phyloP scores from a whole-genome alignment of 2,113 vertebrate genomes.

The Himantopus leucocephalus region DNA sequence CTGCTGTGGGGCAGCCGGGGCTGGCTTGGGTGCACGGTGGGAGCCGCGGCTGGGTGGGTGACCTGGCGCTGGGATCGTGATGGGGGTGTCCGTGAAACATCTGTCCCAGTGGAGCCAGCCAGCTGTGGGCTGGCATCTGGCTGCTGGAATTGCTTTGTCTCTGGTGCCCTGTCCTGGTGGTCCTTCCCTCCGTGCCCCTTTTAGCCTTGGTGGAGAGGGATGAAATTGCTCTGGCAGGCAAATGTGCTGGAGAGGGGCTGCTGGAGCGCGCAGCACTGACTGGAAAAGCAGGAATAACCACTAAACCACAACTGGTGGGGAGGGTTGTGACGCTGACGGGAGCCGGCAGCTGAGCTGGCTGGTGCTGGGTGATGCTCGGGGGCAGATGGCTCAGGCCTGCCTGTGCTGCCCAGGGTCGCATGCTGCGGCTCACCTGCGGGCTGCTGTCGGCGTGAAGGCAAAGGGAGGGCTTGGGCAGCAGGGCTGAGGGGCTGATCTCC shows the following conservation, averaged over 20 bases:
- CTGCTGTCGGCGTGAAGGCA: not conserved
- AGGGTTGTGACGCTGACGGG: not conserved
- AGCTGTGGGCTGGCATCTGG: not conserved
- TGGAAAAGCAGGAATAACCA: slow-evolving; percentile 59
- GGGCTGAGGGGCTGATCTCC: not conserved
- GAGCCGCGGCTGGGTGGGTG: not conserved
- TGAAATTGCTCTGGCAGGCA: not conserved
- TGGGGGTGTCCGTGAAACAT: not conserved
- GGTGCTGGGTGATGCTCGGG: not conserved
- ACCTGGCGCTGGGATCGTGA: accelerated
- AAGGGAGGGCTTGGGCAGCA: not conserved
- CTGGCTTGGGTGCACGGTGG: not conserved
- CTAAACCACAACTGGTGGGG: not conserved
- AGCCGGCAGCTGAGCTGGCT: not conserved
- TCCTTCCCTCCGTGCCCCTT: not conserved
- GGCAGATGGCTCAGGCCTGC: not conserved
- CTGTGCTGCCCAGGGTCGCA: not conserved
- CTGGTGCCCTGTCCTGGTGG: not conserved
- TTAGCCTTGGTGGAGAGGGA: accelerated
- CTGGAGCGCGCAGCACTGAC: accelerated
- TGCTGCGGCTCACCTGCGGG: accelerated
- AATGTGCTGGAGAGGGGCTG: not conserved
- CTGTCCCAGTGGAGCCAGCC: not conserved
- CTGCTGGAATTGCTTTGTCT: not conserved
- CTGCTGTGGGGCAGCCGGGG: not conserved